Percentiles rank a stretch among this genome's conserved stretches.
Conservation (phyloP, 2,797 vertebrate genomes). For the Gambusia yucatana region DNA sequence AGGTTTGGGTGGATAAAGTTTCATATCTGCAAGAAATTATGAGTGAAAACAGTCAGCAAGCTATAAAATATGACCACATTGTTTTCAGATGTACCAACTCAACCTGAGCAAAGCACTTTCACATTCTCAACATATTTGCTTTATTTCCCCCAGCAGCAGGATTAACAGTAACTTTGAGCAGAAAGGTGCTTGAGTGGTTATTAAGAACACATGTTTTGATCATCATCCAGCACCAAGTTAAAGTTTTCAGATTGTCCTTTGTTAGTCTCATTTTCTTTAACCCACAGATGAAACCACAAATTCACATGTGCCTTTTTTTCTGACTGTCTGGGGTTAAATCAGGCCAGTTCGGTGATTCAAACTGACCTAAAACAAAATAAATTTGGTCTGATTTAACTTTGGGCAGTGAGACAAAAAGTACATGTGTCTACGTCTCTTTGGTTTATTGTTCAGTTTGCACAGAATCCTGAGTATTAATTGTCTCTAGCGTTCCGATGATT, state of each 20-base stretch:
- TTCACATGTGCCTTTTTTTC: background rate
- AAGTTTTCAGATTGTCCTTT: background rate
- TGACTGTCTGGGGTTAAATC: background rate
- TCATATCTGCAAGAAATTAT: conserved; percentile 22
- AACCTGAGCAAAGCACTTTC: conserved; percentile 10
- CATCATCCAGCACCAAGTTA: background rate
- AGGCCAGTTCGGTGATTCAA: background rate
- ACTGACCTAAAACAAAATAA: background rate
- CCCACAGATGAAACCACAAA: background rate
- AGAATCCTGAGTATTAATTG: background rate
- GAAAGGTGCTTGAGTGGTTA: background rate
- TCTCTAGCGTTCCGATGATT: background rate
- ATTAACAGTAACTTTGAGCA: background rate
- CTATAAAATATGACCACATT: conserved; percentile 36
- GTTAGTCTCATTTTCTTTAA: background rate
- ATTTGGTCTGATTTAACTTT: background rate
- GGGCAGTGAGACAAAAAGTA: background rate
- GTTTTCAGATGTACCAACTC: conserved; percentile 17
- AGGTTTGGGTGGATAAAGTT: conserved; percentile 27
- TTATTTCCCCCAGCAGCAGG: conserved; percentile 14
- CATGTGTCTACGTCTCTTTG: background rate
- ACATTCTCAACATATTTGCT: conserved; percentile 24
- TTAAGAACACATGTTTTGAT: background rate
- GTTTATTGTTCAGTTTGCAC: background rate
- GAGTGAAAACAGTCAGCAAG: conserved; percentile 30